These are phyloP conservation scores for Lysandra coridon DNA, from an alignment of 2,888 invertebrate genomes.

Conservation along the genomic window DNA sequence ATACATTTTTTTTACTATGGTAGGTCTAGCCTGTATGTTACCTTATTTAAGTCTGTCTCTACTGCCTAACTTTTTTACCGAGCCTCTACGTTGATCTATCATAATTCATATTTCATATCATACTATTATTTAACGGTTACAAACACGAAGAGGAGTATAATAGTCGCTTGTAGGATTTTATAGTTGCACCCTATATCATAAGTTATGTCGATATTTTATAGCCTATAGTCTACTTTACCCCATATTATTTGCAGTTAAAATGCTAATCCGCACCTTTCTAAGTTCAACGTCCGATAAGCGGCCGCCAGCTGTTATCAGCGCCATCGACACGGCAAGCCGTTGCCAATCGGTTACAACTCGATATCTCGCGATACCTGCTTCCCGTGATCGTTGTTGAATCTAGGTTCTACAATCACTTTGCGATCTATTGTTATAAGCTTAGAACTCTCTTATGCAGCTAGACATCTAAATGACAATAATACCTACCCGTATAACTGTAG, in stretches of 20 bases:
- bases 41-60: no score
- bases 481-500: neutral
- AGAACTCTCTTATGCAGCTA: neutral
- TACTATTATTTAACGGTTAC: no score
- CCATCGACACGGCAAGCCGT: neutral
- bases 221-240: neutral
- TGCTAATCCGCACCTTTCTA: slow-evolving; percentile 3
- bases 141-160: no score
- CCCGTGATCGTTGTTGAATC: neutral
- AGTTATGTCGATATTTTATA: no score
- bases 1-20: no score
- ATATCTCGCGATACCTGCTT: slow-evolving; percentile 3
- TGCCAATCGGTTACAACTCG: slow-evolving; percentile 3
- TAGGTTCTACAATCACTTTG: neutral
- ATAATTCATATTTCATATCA: no score
- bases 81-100: no score
- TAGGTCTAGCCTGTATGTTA: no score
- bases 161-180: no score
- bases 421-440: neutral
- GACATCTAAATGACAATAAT: neutral
- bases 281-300: slow-evolving; percentile 6
- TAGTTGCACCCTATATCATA: no score
- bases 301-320: neutral
- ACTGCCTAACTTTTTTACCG: no score
- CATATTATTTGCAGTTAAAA: neutral